Percentiles rank a stretch among this genome's conserved stretches.
These are phyloP conservation scores for Tuberolachnus salignus DNA, from an alignment of 2,888 invertebrate genomes.

Conservation along the genomic window DNA sequence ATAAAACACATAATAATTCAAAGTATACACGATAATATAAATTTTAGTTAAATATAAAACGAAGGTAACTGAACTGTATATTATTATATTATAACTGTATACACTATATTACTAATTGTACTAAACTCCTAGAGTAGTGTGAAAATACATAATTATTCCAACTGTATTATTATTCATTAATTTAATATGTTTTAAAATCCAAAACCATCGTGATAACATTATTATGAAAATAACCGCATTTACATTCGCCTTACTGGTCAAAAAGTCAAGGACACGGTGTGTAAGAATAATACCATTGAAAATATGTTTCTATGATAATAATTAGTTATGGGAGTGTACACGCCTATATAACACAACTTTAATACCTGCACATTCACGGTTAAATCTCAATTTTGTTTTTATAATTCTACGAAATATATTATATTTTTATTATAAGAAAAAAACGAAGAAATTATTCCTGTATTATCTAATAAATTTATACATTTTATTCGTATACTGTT, in stretches of 20 bases:
- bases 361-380: not conserved
- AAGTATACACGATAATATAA: too few species aligned
- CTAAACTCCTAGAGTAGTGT: too few species aligned
- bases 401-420: not conserved
- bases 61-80: too few species aligned
- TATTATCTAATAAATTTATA: too few species aligned
- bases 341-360: not conserved
- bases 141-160: too few species aligned
- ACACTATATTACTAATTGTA: too few species aligned
- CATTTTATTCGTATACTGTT: not conserved
- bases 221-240: slow-evolving; percentile 2
- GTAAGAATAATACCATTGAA: slow-evolving; percentile 22
- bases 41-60: too few species aligned
- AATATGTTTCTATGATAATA: not conserved
- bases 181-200: not conserved
- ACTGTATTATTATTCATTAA: not conserved
- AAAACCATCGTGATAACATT: not conserved
- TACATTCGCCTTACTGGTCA: slow-evolving; percentile 32
- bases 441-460: too few species aligned
- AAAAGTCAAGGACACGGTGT: slow-evolving; percentile 28
- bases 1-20: too few species aligned
- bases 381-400: slow-evolving; percentile 8
- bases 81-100: too few species aligned
- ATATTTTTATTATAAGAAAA: not conserved
- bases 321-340: slow-evolving; percentile 29